phyloP scores from a whole-genome alignment of 23 tunicate genomes.

The Aplidium turbinatum region DNA sequence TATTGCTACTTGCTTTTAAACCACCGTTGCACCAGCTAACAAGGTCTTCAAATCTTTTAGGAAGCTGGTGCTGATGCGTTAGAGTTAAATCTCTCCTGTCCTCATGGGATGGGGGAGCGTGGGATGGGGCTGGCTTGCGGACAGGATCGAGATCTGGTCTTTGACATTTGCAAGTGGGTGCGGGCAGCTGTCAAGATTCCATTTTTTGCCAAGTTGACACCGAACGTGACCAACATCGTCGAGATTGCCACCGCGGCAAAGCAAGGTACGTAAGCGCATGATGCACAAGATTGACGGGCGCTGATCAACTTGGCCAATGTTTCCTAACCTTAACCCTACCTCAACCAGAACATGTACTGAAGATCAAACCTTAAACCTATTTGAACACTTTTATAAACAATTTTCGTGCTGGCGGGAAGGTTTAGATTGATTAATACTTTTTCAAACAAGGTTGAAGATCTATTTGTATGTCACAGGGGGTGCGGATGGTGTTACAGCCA shows the following conservation, averaged over 20 bases:
- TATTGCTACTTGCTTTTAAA: no score
- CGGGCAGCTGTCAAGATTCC: constrained; percentile 82
- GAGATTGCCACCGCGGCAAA: constrained; percentile 92
- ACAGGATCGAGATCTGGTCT: constrained; percentile 91
- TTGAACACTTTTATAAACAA: not conserved
- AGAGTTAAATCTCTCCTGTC: constrained; percentile 96
- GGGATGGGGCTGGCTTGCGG: constrained; percentile 99
- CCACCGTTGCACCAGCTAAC: no score
- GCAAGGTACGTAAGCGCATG: constrained; percentile 60
- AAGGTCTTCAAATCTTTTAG: no score
- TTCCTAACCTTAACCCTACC: no score
- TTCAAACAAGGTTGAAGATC: no score
- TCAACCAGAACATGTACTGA: not conserved
- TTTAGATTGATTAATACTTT: no score
- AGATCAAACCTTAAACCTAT: not conserved
- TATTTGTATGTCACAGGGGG: no score
- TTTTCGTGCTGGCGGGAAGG: not conserved
- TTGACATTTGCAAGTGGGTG: constrained; percentile 94
- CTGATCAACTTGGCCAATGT: no score
- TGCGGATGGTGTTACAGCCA: constrained; percentile 99
- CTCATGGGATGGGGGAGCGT: constrained; percentile 99
- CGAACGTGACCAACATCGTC: constrained; percentile 92
- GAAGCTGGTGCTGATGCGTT: constrained; percentile 96
- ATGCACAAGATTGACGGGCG: not conserved
- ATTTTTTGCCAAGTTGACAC: constrained; percentile 97